Evolutionary conservation across 2,797 vertebrate genomes (phyloP).

Genomic region (Rachycentron canadum): DNA sequence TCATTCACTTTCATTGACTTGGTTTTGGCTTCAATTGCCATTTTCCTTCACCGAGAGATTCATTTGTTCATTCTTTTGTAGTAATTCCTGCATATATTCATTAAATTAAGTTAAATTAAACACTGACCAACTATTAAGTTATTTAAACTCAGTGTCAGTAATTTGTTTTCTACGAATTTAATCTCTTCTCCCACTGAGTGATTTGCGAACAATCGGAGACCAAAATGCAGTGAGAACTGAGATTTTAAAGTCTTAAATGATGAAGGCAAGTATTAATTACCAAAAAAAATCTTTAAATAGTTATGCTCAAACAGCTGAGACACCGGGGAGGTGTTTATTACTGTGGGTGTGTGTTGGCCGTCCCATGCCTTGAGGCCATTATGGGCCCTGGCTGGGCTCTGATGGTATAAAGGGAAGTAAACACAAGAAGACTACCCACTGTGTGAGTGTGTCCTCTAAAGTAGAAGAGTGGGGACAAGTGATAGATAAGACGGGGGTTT

Average conservation of each 20-base stretch:
- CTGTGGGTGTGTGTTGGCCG: neutral
- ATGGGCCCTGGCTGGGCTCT: conserved; percentile 15
- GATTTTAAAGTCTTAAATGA: neutral
- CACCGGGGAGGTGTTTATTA: neutral
- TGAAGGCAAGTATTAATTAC: neutral
- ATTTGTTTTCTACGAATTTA: neutral
- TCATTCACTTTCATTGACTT: neutral
- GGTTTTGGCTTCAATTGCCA: neutral
- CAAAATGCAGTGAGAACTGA: too few relatives aligned
- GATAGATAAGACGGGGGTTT: neutral
- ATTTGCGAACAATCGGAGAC: neutral
- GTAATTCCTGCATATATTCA: too few relatives aligned
- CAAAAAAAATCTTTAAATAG: conserved; percentile 3
- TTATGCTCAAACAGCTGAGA: conserved; percentile 15
- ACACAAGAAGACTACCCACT: neutral
- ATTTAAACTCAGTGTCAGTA: too few relatives aligned
- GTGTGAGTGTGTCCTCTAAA: neutral
- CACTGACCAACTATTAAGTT: too few relatives aligned
- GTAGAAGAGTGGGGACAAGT: neutral
- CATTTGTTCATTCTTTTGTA: neutral
- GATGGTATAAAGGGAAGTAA: conserved; percentile 18
- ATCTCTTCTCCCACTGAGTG: neutral
- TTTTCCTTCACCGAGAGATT: too few relatives aligned
- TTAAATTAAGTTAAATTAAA: too few relatives aligned
- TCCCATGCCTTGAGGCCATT: neutral